Conservation (phyloP, 2,113 vertebrate species). For the Phylloscopus whistleri region DNA sequence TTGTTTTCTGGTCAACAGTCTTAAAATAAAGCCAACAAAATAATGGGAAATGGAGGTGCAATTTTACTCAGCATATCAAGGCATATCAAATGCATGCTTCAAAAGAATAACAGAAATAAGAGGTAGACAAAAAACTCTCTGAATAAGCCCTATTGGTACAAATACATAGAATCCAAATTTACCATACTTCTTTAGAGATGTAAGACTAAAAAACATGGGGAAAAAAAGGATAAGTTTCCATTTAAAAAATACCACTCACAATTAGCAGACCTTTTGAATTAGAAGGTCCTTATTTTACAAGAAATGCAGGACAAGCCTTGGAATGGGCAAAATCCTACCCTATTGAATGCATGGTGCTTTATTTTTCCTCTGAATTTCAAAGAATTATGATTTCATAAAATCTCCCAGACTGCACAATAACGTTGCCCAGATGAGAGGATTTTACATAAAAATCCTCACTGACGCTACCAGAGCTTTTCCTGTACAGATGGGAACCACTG, state of each 20-base stretch:
- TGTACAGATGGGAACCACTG: not conserved
- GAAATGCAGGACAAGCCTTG: not conserved
- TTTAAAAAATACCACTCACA: not conserved
- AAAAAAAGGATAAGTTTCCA: not conserved
- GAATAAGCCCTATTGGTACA: not conserved
- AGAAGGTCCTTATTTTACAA: not conserved
- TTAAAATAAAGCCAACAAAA: not conserved
- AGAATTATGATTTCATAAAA: not conserved
- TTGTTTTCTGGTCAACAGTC: not conserved
- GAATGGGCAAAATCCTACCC: not conserved
- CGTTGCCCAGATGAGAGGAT: constrained; percentile 4
- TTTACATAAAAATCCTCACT: not conserved
- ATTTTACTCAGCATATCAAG: not conserved
- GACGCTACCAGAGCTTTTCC: not conserved
- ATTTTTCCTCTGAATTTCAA: not conserved
- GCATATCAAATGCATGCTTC: not conserved
- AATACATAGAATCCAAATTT: not conserved
- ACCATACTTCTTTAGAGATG: not conserved
- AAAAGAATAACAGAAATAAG: not conserved
- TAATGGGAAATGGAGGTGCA: not conserved
- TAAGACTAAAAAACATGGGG: not conserved
- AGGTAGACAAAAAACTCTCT: not conserved
- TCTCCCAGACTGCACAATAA: not conserved
- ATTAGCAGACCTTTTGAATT: not conserved
- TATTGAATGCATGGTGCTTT: not conserved